Evolutionary conservation across 2,797 vertebrate species (phyloP).

Genomic region (Xenentodon cancila): DNA sequence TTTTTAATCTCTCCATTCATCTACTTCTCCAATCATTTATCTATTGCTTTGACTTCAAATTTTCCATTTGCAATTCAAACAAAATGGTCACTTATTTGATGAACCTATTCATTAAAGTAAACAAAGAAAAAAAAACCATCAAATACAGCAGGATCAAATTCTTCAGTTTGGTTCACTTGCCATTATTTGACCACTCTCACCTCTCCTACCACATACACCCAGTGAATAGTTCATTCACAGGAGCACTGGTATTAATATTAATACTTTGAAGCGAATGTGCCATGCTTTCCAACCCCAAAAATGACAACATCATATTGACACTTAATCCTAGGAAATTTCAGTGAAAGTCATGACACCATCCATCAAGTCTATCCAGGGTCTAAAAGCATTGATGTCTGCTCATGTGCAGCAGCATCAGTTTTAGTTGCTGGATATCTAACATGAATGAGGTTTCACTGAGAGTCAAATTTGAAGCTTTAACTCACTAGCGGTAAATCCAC

Average conservation of each 20-base stretch:
- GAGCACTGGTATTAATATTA: constrained; percentile 44
- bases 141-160: constrained; percentile 70
- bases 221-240: constrained; percentile 66
- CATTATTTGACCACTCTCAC: constrained; percentile 66
- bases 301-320: constrained; percentile 63
- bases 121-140: constrained; percentile 20
- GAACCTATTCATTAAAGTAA: constrained; percentile 66
- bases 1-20: constrained; percentile 79
- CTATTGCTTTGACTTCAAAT: constrained; percentile 77
- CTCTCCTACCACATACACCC: constrained; percentile 61
- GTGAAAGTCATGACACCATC: constrained; percentile 43
- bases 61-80: constrained; percentile 72
- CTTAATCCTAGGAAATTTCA: constrained; percentile 33
- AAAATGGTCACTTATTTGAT: constrained; percentile 77
- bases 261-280: constrained; percentile 49
- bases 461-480: constrained; percentile 12
- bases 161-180: constrained; percentile 61
- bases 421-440: constrained; percentile 72
- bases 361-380: constrained; percentile 70
- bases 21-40: constrained; percentile 78
- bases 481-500: constrained; percentile 31
- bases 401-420: constrained; percentile 63
- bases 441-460: constrained; percentile 59
- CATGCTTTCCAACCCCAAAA: constrained; percentile 75
- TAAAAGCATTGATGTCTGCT: constrained; percentile 68